Conservation (phyloP, 1,140 invertebrate species). For the Maconellicoccus hirsutus region DNA sequence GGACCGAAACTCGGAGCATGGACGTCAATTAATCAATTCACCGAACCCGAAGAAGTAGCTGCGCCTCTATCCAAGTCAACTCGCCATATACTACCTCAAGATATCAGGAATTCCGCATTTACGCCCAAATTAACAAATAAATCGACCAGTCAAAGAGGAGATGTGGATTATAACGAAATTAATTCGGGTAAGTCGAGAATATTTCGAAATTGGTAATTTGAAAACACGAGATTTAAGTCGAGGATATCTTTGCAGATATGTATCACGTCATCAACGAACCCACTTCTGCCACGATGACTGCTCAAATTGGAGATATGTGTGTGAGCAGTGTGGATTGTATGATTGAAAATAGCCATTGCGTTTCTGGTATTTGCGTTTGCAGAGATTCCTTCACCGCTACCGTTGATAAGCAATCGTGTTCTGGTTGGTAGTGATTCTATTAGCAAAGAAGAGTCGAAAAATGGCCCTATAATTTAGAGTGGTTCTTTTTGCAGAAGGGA, state of each 20-base stretch:
- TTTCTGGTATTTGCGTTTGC: slow-evolving; percentile 58
- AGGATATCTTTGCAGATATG: neutral
- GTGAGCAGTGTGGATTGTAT: slow-evolving; percentile 57
- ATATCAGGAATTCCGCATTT: neutral
- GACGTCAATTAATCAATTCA: slow-evolving; percentile 60
- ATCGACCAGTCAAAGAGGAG: neutral
- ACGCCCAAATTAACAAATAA: neutral
- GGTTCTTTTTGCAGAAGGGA: slow-evolving; percentile 31
- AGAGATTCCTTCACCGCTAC: slow-evolving; percentile 49
- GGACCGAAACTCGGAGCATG: slow-evolving; percentile 46
- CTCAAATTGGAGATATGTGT: slow-evolving; percentile 63
- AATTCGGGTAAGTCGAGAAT: neutral
- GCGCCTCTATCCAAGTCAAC: slow-evolving; percentile 67
- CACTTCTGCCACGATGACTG: slow-evolving; percentile 54
- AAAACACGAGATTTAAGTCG: too few relatives aligned
- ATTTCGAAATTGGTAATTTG: too few relatives aligned
- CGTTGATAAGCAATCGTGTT: slow-evolving; percentile 55
- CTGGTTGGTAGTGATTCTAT: slow-evolving; percentile 43
- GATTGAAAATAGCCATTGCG: slow-evolving; percentile 55
- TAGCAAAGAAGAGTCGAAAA: neutral
- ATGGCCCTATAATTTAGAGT: neutral
- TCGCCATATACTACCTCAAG: slow-evolving; percentile 52
- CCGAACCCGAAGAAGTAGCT: slow-evolving; percentile 61
- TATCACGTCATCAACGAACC: slow-evolving; percentile 46
- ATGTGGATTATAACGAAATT: neutral